These are phyloP conservation scores for Semnornis frantzii DNA, from an alignment of 2,113 vertebrate species.

Conservation along the genomic window DNA sequence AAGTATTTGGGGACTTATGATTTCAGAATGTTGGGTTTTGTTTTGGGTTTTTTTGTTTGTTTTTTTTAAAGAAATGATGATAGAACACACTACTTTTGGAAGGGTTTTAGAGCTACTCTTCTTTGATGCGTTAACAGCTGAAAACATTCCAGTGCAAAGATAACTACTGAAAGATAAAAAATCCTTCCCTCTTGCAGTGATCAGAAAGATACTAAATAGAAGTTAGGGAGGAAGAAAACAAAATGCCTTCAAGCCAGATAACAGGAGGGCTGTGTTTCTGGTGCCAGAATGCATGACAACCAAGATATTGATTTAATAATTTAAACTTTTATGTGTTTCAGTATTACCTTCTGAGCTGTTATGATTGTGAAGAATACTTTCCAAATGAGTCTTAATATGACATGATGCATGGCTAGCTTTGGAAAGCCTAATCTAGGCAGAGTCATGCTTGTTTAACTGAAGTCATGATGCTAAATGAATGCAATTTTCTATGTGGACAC, in stretches of 20 bases:
- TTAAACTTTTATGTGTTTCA: background rate
- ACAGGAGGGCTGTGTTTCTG: background rate
- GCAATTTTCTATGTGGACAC: slow-evolving; percentile 8
- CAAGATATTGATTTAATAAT: background rate
- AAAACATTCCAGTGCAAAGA: background rate
- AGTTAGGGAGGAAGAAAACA: background rate
- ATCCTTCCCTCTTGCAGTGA: background rate
- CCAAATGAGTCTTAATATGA: background rate
- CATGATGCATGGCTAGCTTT: background rate
- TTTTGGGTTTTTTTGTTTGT: background rate
- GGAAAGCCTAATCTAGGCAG: slow-evolving; percentile 6
- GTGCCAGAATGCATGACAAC: background rate
- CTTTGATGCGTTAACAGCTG: background rate
- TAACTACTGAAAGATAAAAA: background rate
- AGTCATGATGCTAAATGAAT: slow-evolving; percentile 45
- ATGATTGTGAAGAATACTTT: slow-evolving; percentile 11
- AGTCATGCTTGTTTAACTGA: slow-evolving; percentile 46
- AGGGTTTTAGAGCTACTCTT: background rate
- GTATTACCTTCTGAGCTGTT: slow-evolving; percentile 1
- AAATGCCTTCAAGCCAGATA: background rate
- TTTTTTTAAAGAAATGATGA: background rate
- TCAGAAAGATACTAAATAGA: background rate
- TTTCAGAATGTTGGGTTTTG: background rate
- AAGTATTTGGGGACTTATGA: background rate
- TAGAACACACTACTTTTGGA: background rate